A percentile compares a stretch with the other conserved stretches of the same genome.
Evolutionary conservation across 2,888 invertebrate genomes (phyloP).

Genomic region (Volucella zonaria): DNA sequence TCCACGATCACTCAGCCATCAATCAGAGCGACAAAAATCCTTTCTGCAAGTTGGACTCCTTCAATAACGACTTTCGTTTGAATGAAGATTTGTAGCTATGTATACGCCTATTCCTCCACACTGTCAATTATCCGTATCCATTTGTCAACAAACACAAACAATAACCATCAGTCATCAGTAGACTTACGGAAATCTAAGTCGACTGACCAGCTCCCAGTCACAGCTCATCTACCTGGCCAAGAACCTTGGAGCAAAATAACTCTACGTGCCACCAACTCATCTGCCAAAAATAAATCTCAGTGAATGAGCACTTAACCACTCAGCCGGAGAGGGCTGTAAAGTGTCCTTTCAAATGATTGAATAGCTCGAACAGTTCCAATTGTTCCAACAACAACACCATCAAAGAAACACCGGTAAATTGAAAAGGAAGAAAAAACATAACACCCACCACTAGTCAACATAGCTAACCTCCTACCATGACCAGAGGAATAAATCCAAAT

Average conservation of each 20-base stretch:
- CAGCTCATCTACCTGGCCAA: neutral
- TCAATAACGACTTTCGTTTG: neutral
- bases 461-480: constrained; percentile 9
- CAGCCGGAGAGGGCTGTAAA: neutral
- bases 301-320: constrained; percentile 15
- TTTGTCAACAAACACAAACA: constrained; percentile 4
- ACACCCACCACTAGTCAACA: constrained; percentile 53
- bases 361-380: constrained; percentile 36
- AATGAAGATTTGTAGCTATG: neutral
- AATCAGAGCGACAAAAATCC: no score
- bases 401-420: constrained; percentile 42
- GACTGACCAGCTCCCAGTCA: neutral
- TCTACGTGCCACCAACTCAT: neutral
- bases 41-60: no score
- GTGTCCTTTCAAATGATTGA: constrained; percentile 43
- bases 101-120: neutral
- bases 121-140: constrained; percentile 11
- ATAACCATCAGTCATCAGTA: constrained; percentile 1
- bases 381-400: constrained; percentile 30
- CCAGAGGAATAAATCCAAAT: constrained; percentile 47
- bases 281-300: constrained; percentile 18
- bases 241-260: neutral
- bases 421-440: constrained; percentile 14
- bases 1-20: no score
- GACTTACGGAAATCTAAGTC: neutral